These are phyloP conservation scores for Pediacus dermestoides DNA, from an alignment of 2,888 invertebrate species.

Conservation along the genomic window DNA sequence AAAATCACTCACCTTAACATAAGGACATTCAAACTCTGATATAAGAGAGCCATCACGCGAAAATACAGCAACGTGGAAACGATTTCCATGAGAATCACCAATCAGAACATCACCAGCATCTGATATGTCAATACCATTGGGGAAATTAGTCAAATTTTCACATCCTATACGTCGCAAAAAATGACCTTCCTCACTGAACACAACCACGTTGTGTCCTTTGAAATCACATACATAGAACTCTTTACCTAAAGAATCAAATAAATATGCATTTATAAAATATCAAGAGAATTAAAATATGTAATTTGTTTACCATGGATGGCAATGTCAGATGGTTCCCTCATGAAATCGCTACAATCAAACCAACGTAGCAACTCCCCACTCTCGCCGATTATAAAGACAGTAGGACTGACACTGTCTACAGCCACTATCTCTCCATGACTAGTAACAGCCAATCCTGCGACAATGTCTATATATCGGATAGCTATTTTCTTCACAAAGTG, in stretches of 20 bases:
- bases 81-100: constrained; percentile 96
- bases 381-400: constrained; percentile 91
- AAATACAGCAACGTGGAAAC: constrained; percentile 96
- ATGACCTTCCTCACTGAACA: constrained; percentile 88
- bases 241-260: constrained; percentile 59
- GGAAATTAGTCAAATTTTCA: constrained; percentile 94
- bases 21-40: constrained; percentile 94
- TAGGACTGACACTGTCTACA: constrained; percentile 95
- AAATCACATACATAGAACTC: constrained; percentile 97
- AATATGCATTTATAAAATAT: background rate
- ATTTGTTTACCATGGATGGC: constrained; percentile 79
- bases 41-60: constrained; percentile 81
- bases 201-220: constrained; percentile 96
- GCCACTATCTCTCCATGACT: constrained; percentile 91
- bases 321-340: constrained; percentile 96
- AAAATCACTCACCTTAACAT: constrained; percentile 82
- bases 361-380: constrained; percentile 89
- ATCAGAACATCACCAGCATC: constrained; percentile 95
- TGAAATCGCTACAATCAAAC: constrained; percentile 97
- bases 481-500: constrained; percentile 95
- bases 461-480: constrained; percentile 82
- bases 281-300: no score
- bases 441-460: constrained; percentile 92
- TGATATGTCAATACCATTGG: constrained; percentile 96
- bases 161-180: constrained; percentile 92